Percentiles rank a stretch among this genome's conserved stretches.
These are phyloP conservation scores for Erpornis zantholeuca DNA, from an alignment of 2,113 vertebrate genomes.

Conservation along the genomic window DNA sequence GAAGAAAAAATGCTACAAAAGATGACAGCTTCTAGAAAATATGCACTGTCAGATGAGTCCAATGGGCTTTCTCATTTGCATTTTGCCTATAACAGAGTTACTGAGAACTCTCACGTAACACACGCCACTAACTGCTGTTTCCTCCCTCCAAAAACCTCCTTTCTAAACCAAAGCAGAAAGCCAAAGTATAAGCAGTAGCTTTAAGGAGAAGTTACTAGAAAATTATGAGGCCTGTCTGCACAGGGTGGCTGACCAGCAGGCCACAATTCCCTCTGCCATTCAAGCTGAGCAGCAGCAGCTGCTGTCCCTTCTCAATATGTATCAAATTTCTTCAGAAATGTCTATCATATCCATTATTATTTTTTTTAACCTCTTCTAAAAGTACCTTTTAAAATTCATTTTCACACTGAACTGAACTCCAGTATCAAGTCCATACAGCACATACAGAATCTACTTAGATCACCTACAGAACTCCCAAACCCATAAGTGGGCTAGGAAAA, in stretches of 20 bases:
- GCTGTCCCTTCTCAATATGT: neutral
- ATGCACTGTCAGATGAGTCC: neutral
- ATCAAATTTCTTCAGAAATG: neutral
- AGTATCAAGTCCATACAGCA: neutral
- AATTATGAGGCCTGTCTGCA: neutral
- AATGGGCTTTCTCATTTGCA: neutral
- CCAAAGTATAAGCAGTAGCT: neutral
- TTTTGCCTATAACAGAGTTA: neutral
- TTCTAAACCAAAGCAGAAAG: conserved; percentile 5
- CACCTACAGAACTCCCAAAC: neutral
- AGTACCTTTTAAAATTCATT: neutral
- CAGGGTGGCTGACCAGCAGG: neutral
- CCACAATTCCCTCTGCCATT: neutral
- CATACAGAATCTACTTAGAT: neutral
- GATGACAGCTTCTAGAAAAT: neutral
- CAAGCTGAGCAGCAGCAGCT: neutral
- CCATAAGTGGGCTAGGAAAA: neutral
- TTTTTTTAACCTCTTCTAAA: conserved; percentile 18
- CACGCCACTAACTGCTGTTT: accelerated
- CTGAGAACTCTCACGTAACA: neutral
- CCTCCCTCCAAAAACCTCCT: neutral
- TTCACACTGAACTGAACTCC: neutral
- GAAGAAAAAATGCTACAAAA: neutral
- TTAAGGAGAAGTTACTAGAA: neutral
- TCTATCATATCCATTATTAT: neutral